A percentile compares a stretch with the other conserved stretches of the same genome.
Conservation (phyloP, 2,888 invertebrate species). For the Charanyca ferruginea region DNA sequence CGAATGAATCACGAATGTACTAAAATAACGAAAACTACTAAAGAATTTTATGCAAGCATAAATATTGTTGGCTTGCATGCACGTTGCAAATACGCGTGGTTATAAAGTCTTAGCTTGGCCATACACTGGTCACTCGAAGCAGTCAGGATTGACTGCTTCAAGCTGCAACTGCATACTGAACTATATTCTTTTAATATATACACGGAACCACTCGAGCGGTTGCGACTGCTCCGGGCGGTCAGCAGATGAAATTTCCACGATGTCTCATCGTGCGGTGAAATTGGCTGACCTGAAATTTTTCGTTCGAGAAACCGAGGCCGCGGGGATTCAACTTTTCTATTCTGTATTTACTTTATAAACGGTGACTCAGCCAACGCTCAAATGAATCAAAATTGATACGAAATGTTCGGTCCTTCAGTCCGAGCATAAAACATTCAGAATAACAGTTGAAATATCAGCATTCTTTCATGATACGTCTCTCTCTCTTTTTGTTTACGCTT, state of each 20-base stretch:
- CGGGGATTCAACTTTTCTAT: no score
- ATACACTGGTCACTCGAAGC: no score
- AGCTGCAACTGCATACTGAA: no score
- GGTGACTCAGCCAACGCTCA: background rate
- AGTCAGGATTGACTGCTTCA: no score
- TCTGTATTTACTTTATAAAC: no score
- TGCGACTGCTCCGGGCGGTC: no score
- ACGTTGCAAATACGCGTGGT: slow-evolving; percentile 28
- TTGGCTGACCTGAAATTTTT: no score
- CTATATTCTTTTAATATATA: no score
- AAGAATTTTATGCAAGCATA: slow-evolving; percentile 31
- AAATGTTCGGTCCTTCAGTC: background rate
- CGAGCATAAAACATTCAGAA: background rate
- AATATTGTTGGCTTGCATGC: slow-evolving; percentile 28
- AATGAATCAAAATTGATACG: background rate
- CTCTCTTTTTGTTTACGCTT: slow-evolving; percentile 40
- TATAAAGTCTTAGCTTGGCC: slow-evolving; percentile 13
- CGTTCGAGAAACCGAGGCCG: no score
- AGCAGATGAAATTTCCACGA: no score
- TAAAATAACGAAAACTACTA: slow-evolving; percentile 15
- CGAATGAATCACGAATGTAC: slow-evolving; percentile 34
- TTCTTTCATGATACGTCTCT: slow-evolving; percentile 12
- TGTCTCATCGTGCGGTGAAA: no score
- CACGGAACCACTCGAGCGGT: no score
- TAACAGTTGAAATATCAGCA: slow-evolving; percentile 9